Conservation (phyloP, 2,888 invertebrate genomes). For the Tiliacea citrago region DNA sequence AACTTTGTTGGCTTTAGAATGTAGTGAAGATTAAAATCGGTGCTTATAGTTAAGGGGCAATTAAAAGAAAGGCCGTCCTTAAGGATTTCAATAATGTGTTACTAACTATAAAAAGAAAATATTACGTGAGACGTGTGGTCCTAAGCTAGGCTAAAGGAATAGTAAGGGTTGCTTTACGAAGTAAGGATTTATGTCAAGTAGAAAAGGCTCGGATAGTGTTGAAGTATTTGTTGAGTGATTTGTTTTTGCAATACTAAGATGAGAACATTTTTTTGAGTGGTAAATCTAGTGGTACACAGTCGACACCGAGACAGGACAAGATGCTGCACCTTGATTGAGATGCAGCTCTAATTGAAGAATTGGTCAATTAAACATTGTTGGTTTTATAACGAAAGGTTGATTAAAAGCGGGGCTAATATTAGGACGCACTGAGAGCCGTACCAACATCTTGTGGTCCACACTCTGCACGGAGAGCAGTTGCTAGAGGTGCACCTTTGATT, state of each 20-base stretch:
- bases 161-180: too few species aligned
- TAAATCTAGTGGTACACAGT: constrained; percentile 76
- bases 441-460: constrained; percentile 44
- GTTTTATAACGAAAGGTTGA: neutral
- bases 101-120: too few species aligned
- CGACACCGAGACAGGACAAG: constrained; percentile 26
- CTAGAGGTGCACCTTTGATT: neutral
- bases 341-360: neutral
- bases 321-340: constrained; percentile 12
- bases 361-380: neutral
- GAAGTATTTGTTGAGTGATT: too few species aligned
- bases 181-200: too few species aligned
- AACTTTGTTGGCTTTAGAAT: too few species aligned
- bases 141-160: too few species aligned
- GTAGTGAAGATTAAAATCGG: constrained; percentile 65
- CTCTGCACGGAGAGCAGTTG: neutral
- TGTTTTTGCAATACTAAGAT: too few species aligned
- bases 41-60: too few species aligned
- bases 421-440: neutral
- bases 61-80: too few species aligned
- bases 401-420: neutral
- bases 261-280: constrained; percentile 83
- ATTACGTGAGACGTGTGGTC: too few species aligned
- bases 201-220: too few species aligned
- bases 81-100: too few species aligned